Percentiles rank a stretch among this genome's conserved stretches.
Conservation (phyloP, 2,888 invertebrate species). For the Strigamia transsilvanica region DNA sequence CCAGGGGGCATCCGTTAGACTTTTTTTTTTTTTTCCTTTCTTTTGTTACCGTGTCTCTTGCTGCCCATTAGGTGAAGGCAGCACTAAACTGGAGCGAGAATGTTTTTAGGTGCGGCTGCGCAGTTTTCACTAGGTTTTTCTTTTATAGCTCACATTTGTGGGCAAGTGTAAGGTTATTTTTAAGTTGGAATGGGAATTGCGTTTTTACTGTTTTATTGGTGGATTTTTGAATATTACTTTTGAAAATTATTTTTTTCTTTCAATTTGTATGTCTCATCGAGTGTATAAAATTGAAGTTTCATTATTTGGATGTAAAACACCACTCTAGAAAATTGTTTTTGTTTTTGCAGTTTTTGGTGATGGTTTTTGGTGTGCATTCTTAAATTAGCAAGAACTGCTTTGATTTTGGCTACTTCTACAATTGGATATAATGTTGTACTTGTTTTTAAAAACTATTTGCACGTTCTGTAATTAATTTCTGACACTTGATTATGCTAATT, state of each 20-base stretch:
- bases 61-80: constrained; percentile 30
- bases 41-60: constrained; percentile 14
- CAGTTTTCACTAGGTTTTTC: constrained; percentile 17
- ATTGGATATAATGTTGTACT: neutral
- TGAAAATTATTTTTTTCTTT: neutral
- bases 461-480: neutral
- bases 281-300: too few relatives aligned
- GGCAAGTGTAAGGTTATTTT: neutral
- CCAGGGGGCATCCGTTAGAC: constrained; percentile 25
- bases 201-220: neutral
- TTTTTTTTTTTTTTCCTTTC: neutral
- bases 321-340: too few relatives aligned
- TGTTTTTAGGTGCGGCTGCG: constrained; percentile 30
- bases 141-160: constrained; percentile 26
- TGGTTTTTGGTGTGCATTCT: too few relatives aligned
- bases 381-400: too few relatives aligned
- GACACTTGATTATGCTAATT: neutral
- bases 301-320: too few relatives aligned
- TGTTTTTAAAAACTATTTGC: neutral
- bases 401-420: too few relatives aligned
- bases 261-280: too few relatives aligned
- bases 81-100: constrained; percentile 30
- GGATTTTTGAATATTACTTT: neutral
- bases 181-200: constrained; percentile 12
- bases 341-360: too few relatives aligned